Percentiles rank a stretch among this genome's conserved stretches.
Conservation (phyloP, 2,113 vertebrate species). For the Cisticola juncidis region DNA sequence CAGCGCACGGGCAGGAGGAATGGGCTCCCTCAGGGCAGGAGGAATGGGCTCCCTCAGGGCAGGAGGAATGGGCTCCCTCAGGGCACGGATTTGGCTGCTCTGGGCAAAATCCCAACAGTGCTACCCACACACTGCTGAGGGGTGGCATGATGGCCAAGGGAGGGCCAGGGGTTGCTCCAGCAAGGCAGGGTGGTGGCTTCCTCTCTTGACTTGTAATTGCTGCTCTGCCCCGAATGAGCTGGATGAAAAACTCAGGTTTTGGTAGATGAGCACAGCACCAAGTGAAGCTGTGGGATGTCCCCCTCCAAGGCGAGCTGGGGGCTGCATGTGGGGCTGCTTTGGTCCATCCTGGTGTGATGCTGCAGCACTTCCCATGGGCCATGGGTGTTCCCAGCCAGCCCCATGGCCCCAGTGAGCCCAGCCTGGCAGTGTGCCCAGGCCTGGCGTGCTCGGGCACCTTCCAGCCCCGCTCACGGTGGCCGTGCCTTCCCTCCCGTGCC, state of each 20-base stretch:
- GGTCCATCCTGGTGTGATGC: neutral
- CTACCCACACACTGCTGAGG: neutral
- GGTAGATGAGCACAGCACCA: no score
- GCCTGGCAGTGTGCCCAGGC: accelerated
- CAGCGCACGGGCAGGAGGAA: neutral
- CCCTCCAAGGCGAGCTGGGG: neutral
- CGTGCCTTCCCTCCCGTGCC: accelerated
- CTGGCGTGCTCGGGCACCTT: accelerated
- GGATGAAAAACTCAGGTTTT: accelerated
- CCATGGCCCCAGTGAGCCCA: neutral
- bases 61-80: neutral
- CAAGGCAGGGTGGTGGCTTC: accelerated
- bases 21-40: neutral
- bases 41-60: no score
- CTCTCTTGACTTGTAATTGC: neutral
- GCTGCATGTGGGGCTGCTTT: neutral
- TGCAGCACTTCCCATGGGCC: neutral
- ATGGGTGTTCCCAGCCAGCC: neutral
- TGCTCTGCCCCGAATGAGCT: accelerated
- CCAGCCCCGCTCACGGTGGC: accelerated
- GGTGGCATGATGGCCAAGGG: neutral
- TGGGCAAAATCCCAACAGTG: neutral
- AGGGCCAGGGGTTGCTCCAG: neutral
- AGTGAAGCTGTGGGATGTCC: accelerated
- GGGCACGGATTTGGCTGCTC: neutral